Conservation (phyloP, 2,797 vertebrate genomes). For the Pipistrellus pygmaeus region DNA sequence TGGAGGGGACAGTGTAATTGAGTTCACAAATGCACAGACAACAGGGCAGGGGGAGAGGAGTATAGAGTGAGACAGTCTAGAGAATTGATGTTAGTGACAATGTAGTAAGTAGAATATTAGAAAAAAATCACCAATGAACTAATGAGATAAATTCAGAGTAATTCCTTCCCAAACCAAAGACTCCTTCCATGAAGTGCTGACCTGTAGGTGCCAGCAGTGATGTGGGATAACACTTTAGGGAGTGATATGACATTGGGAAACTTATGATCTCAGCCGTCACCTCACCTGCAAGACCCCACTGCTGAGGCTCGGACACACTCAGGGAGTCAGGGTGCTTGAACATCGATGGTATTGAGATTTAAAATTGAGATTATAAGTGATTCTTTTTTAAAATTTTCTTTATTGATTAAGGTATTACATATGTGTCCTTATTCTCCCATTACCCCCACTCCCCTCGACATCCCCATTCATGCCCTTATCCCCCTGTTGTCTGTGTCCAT, state of each 20-base stretch:
- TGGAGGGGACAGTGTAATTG: neutral
- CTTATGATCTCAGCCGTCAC: neutral
- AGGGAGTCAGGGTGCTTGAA: neutral
- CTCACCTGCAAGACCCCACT: neutral
- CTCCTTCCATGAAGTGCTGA: neutral
- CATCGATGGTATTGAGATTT: neutral
- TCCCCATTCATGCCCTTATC: too few species aligned
- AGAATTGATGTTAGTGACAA: neutral
- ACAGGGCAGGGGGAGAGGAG: fast-evolving
- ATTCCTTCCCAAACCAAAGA: neutral
- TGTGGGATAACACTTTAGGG: neutral
- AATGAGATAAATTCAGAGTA: neutral
- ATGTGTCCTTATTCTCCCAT: too few species aligned
- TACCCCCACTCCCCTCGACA: too few species aligned
- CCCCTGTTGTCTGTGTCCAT: too few species aligned
- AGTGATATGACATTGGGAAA: neutral
- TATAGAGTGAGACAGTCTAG: neutral
- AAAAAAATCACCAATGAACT: neutral
- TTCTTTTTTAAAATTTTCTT: neutral
- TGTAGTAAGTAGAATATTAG: neutral
- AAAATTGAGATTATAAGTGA: neutral
- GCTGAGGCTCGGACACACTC: neutral
- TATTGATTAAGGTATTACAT: too few species aligned
- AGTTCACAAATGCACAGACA: fast-evolving
- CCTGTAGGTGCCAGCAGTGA: neutral